Conservation (phyloP, 2,888 invertebrate species). For the Boloria selene region DNA sequence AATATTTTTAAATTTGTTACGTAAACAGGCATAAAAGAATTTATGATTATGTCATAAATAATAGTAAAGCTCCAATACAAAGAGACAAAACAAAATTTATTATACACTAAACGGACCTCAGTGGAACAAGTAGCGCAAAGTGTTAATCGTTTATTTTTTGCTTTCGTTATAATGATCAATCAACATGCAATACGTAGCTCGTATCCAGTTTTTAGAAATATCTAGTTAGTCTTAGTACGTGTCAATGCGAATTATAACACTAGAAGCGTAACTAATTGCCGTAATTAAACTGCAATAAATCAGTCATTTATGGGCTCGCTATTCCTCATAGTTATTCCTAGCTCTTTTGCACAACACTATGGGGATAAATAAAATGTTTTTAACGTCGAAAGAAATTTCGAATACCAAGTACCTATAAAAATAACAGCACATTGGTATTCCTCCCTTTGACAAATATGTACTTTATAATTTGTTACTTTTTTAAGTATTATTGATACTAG, state of each 20-base stretch:
- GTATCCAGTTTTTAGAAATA: conserved; percentile 43
- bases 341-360: conserved; percentile 31
- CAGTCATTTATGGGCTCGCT: conserved; percentile 55
- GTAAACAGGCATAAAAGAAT: background rate
- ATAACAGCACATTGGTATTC: background rate
- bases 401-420: background rate
- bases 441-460: background rate
- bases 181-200: conserved; percentile 44
- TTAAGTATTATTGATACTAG: no score
- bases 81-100: conserved; percentile 5
- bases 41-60: conserved; percentile 7
- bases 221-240: conserved; percentile 43
- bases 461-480: background rate
- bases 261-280: conserved; percentile 70
- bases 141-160: conserved; percentile 45
- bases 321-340: conserved; percentile 38
- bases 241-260: conserved; percentile 51
- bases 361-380: conserved; percentile 12
- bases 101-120: conserved; percentile 32
- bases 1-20: background rate
- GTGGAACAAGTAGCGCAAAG: conserved; percentile 39
- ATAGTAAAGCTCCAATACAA: conserved; percentile 1
- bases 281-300: conserved; percentile 69
- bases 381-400: conserved; percentile 1
- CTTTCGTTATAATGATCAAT: conserved; percentile 43